Percentiles rank a stretch among this genome's conserved stretches.
Evolutionary conservation across 2,797 vertebrate genomes (phyloP).

Genomic region (Acanthis flammea): DNA sequence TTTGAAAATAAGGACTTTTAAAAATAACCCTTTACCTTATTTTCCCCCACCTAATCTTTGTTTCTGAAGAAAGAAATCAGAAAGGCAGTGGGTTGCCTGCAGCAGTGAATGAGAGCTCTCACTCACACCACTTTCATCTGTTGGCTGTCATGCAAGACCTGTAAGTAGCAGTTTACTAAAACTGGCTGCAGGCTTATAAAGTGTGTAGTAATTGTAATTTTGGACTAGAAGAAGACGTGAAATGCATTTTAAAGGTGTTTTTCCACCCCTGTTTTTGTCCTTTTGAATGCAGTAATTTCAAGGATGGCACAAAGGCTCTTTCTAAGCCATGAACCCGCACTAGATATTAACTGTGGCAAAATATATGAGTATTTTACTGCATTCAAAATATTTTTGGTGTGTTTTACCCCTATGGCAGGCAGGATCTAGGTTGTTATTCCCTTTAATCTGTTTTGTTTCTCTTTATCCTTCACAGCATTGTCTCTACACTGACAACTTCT

Average conservation of each 20-base stretch:
- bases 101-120: constrained; percentile 46
- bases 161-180: constrained; percentile 51
- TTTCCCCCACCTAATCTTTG: constrained; percentile 28
- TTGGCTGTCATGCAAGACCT: constrained; percentile 15
- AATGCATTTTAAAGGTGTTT: constrained; percentile 3
- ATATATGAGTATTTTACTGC: not conserved
- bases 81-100: constrained; percentile 43
- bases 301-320: not conserved
- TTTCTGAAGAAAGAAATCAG: constrained; percentile 48
- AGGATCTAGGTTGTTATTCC: not conserved
- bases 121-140: constrained; percentile 27
- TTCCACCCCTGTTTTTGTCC: not conserved
- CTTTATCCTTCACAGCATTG: not conserved
- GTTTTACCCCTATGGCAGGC: not conserved
- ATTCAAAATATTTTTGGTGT: not conserved
- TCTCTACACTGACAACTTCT: not conserved
- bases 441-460: not conserved
- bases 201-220: constrained; percentile 42
- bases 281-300: not conserved
- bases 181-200: constrained; percentile 15
- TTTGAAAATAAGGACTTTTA: constrained; percentile 49
- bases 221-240: not conserved
- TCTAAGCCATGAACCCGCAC: not conserved
- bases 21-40: constrained; percentile 58
- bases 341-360: not conserved